Evolutionary conservation across 2,888 invertebrate species (phyloP).

Genomic region (Ptychoptera contaminata): DNA sequence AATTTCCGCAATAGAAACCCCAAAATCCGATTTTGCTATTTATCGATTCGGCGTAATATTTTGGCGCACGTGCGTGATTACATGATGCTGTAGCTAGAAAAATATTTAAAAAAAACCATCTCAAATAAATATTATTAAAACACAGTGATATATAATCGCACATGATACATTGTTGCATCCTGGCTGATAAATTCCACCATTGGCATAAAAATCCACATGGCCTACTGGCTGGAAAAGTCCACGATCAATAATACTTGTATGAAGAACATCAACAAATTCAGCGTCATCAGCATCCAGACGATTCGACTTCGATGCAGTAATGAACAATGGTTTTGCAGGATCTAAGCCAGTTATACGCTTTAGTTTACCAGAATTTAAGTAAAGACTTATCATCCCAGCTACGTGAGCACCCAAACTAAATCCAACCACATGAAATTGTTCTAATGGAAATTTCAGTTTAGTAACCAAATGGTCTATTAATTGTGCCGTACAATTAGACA

Average conservation of each 20-base stretch:
- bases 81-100: constrained; percentile 37
- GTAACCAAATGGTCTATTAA: constrained; percentile 37
- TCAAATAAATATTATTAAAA: too few species aligned
- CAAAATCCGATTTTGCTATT: constrained; percentile 36
- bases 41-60: constrained; percentile 43
- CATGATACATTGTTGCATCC: constrained; percentile 32
- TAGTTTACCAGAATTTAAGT: constrained; percentile 31
- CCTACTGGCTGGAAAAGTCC: constrained; percentile 39
- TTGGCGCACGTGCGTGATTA: constrained; percentile 41
- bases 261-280: constrained; percentile 44
- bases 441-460: constrained; percentile 28
- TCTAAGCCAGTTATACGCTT: constrained; percentile 44
- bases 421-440: constrained; percentile 41
- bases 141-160: constrained; percentile 1
- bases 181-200: constrained; percentile 40
- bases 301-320: constrained; percentile 28
- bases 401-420: constrained; percentile 49
- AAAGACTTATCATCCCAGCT: constrained; percentile 36
- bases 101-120: constrained; percentile 8
- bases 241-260: constrained; percentile 41
- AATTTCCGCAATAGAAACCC: constrained; percentile 35
- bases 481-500: constrained; percentile 42
- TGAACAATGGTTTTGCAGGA: constrained; percentile 48
- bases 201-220: constrained; percentile 41
- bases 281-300: constrained; percentile 42